Evolutionary conservation across 2,797 vertebrate species (phyloP), one percentile per base, ranked within the genome.

Genomic region (Brachyalestes nurse): DNA sequence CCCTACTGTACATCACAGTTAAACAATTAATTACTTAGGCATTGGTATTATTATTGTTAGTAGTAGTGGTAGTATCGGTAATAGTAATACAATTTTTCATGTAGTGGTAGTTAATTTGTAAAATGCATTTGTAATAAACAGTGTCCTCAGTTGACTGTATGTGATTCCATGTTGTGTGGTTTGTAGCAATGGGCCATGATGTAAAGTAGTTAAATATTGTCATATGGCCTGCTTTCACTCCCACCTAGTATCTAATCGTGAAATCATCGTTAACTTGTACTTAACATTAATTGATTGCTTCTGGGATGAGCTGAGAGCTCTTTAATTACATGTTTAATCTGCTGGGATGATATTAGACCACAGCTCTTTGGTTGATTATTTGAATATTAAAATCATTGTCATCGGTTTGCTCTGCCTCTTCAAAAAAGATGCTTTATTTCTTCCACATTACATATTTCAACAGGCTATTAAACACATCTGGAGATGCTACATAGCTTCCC

Each of bases 241-340:
- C 58, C 53, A 67, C 69, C 85, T 70, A 64, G 0, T 79, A n/a
- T 85, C 82, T 79, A 62, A 71, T 62, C 84, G 62, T 62, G 70
- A 72, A 88, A 90, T 90, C 83, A 87, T 74, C 76, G 64, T 84
- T 82, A 82, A 78, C 65, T 74, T 83, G 75, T 64, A 72, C 71
- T 91, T 87, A 86, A 72, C 85, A 83, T 86, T 84, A 86, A 90
- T 90, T 82, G 86, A 90, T 85, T 86, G 75, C 13, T 57, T 85
- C 45, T 87, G 77, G 89, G 84, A 91, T 83, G 72, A 78, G 73
- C 67, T 80, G 65, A 85, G 85, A 85, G 53, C 74, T 77, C 75
- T 81, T 85, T 81, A 81, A 86, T 87, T 81, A 77, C 21, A 28
- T 53, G 58, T 85, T 80, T 84, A 82, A 80, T 65, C 80, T 61